Evolutionary conservation across 2,113 vertebrate species (phyloP).

Genomic region (Penelope pileata): DNA sequence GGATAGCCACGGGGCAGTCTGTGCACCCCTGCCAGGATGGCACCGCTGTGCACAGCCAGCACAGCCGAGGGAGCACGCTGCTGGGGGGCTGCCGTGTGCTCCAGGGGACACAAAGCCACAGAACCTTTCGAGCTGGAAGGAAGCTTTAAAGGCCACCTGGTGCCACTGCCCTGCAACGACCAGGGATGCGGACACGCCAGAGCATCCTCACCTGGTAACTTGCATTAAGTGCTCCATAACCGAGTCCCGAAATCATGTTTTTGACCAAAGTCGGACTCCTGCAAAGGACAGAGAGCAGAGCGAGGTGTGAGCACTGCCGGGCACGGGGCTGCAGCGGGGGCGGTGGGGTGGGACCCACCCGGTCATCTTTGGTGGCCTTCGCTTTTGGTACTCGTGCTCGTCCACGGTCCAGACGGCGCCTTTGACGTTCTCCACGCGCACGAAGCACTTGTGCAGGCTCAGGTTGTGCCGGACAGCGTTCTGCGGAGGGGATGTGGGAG

Average conservation of each 20-base stretch:
- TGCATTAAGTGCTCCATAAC: constrained; percentile 96
- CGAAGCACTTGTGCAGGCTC: constrained; percentile 99
- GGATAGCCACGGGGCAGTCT: rapidly evolving
- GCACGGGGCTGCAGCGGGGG: not conserved
- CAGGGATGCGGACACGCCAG: not conserved
- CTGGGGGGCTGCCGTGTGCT: not conserved
- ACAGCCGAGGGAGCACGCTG: no score
- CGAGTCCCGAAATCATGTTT: constrained; percentile 98
- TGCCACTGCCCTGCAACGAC: no score
- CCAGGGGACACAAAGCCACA: no score
- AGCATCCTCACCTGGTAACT: constrained; percentile 92
- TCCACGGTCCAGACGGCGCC: constrained; percentile 99
- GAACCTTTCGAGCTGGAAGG: no score
- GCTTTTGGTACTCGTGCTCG: constrained; percentile 98
- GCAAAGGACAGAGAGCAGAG: constrained; percentile 3
- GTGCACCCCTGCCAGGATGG: not conserved
- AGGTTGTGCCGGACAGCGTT: constrained; percentile 99
- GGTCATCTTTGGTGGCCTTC: constrained; percentile 99
- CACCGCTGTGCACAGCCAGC: not conserved
- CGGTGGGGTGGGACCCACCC: constrained; percentile 79
- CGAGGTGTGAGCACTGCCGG: not conserved
- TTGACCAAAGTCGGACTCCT: constrained; percentile 99
- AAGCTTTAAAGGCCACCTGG: no score
- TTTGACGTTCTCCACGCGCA: constrained; percentile 99
- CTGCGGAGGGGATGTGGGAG: constrained; percentile 59